Evolutionary conservation across 2,888 invertebrate species (phyloP), one percentile per base, ranked within the genome.

Genomic region (Dendrolimus pini): DNA sequence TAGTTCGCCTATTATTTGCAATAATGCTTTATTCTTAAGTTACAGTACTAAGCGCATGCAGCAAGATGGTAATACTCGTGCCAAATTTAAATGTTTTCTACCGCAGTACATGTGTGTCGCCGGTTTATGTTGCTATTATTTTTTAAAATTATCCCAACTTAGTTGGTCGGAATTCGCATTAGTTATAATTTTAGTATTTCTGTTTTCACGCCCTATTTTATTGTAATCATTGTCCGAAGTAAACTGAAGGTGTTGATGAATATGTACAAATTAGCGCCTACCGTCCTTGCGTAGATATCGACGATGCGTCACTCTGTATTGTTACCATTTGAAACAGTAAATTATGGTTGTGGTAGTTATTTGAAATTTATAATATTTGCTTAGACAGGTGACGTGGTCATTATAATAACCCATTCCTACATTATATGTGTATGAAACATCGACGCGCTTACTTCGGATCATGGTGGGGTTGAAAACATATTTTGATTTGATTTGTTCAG

Each of bases 311-410:
- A 75, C 81, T 68, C 60, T 61, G 64, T 85, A 87, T 82, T 72
- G 77, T 85, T 87, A 82, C 85, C 87, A 80, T 78, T 71, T 75
- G 78, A 84, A 80, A 82, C 84, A 76, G 82, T 84, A 82, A 86
- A 83, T 78, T 78, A 89, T 85, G 89, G 89, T 90, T 90, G 89
- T 90, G 89, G 86, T 90, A 90, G 89, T 81, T 88, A 86, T 82
- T 85, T 83, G 80, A 88, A 87, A 88, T 86, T 85, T 85, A 84
- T 18, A 18, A 18, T 85, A 83, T 81, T 80, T 80, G 81, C 79
- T 74, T 80, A 68, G 65, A 64, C 71, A 73, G 69, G 81, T 82
- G 87, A 70, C 83, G 85, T 73, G 76, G 72, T 63, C 58, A 47
- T 47, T 47, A 10, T 6, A 30, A 30, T 30, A 30, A 30, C 30